Evolutionary conservation across 2,797 vertebrate genomes (phyloP).

Genomic region (Anisognathus igniventris): DNA sequence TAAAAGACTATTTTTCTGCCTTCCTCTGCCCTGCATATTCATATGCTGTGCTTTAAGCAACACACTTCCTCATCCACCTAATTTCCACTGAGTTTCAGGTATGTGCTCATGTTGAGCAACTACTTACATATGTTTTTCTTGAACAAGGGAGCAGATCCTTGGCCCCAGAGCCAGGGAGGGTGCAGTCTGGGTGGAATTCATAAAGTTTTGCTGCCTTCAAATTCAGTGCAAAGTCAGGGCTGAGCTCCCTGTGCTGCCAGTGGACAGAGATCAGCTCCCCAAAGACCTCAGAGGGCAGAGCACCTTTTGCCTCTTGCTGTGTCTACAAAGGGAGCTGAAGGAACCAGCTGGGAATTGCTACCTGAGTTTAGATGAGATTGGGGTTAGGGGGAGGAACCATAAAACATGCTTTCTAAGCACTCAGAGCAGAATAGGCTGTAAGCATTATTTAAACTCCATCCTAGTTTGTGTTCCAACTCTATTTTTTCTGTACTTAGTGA

Average conservation of each 20-base stretch:
- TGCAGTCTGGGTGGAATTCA: background rate
- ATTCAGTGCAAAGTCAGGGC: background rate
- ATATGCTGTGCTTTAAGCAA: background rate
- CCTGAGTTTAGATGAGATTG: background rate
- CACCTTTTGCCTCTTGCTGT: background rate
- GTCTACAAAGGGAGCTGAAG: background rate
- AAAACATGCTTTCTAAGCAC: background rate
- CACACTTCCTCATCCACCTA: background rate
- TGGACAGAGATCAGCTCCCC: background rate
- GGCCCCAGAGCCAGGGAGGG: background rate
- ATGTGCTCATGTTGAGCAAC: background rate
- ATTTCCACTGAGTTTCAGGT: conserved; percentile 20
- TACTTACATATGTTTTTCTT: conserved; percentile 39
- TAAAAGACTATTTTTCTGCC: background rate
- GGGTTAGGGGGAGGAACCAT: rapidly evolving
- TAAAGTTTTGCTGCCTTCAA: background rate
- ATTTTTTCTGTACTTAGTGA: background rate
- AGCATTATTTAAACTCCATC: background rate
- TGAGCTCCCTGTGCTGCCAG: background rate
- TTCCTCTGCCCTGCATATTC: background rate
- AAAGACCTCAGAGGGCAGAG: background rate
- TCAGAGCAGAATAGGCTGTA: background rate
- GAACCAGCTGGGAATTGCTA: background rate
- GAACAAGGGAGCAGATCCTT: background rate
- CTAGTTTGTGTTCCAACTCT: background rate